phyloP scores from a whole-genome alignment of 37 sponge, comb jelly and placozoan species.

The Diacarnus erythraeanus region DNA sequence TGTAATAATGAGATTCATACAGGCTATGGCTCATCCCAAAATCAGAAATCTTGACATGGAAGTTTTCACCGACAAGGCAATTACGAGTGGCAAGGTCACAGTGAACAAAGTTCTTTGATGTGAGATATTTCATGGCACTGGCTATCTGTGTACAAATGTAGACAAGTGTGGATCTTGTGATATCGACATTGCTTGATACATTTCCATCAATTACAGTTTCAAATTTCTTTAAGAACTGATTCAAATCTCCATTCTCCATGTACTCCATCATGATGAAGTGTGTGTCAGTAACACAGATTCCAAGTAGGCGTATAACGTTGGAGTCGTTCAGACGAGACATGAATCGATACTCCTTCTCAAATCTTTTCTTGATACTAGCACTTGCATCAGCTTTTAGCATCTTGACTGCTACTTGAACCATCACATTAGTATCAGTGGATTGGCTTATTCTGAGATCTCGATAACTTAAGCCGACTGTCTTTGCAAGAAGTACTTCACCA shows the following conservation, averaged over 20 bases:
- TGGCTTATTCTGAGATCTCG: conserved; percentile 40
- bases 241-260: conserved; percentile 74
- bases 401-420: conserved; percentile 55
- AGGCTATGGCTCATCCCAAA: conserved; percentile 63
- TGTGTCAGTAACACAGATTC: conserved; percentile 37
- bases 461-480: conserved; percentile 39
- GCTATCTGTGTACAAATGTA: conserved; percentile 63
- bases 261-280: conserved; percentile 75
- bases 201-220: background rate
- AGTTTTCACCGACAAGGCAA: conserved; percentile 61
- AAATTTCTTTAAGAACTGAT: conserved; percentile 49
- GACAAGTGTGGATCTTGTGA: conserved; percentile 7
- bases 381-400: conserved; percentile 30
- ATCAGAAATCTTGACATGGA: conserved; percentile 64
- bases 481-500: conserved; percentile 54
- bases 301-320: conserved; percentile 57
- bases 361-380: background rate
- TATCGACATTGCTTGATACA: background rate
- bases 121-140: conserved; percentile 68
- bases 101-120: conserved; percentile 58
- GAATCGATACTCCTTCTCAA: conserved; percentile 67
- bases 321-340: conserved; percentile 63
- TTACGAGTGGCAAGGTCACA: conserved; percentile 74
- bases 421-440: background rate
- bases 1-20: conserved; percentile 60